Evolutionary conservation across 1,140 invertebrate species (phyloP).

Genomic region (Sarcophaga bullata): DNA sequence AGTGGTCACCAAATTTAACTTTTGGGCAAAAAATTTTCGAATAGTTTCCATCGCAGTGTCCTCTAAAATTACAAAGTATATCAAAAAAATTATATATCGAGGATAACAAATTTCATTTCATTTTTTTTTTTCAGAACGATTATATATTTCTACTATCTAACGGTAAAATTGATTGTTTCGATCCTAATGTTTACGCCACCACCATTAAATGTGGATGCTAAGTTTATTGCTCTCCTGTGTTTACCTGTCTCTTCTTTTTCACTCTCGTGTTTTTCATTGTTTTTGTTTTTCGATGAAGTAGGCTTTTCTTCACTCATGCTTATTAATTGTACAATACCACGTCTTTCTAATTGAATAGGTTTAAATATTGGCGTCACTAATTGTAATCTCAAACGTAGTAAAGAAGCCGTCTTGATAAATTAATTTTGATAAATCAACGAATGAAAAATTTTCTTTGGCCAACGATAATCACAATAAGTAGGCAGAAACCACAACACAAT

Average conservation of each 20-base stretch:
- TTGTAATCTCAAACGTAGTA: not conserved
- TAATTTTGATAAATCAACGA: not conserved
- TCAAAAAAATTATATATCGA: not conserved
- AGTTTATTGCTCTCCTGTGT: not conserved
- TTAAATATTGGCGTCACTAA: not conserved
- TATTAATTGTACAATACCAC: not conserved
- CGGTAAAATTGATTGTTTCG: too few relatives aligned
- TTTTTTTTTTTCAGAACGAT: too few relatives aligned
- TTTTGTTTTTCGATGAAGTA: conserved; percentile 34
- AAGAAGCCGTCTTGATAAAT: conserved; percentile 31
- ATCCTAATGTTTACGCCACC: too few relatives aligned
- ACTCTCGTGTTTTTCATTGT: conserved; percentile 14
- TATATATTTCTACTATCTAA: not conserved
- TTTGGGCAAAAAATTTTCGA: conserved; percentile 32
- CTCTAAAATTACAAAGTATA: conserved; percentile 14
- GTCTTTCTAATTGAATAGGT: not conserved
- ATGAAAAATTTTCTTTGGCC: not conserved
- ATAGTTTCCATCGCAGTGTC: conserved; percentile 32
- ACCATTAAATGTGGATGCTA: not conserved
- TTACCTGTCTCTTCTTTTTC: conserved; percentile 31
- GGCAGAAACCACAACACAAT: not conserved
- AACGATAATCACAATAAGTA: not conserved
- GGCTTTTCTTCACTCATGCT: conserved; percentile 37
- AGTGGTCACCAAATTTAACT: conserved; percentile 26
- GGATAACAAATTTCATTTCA: not conserved